These are phyloP conservation scores for Sminthurides aquaticus DNA, from an alignment of 2,888 invertebrate genomes.

Conservation along the genomic window DNA sequence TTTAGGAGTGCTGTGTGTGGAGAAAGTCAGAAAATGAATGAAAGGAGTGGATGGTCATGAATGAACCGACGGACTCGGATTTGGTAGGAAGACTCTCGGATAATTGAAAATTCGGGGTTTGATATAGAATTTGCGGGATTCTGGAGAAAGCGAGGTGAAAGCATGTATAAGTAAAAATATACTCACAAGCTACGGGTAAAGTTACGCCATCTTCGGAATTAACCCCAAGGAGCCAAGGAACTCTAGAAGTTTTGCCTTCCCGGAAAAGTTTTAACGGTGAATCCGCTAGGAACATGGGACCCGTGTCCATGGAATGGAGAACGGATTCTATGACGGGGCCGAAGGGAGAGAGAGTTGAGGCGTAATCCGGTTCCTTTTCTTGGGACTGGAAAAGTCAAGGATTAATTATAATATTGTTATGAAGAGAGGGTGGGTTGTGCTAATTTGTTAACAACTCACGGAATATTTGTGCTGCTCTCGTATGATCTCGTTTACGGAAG, in stretches of 20 bases:
- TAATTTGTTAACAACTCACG: too few relatives aligned
- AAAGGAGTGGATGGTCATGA: not conserved
- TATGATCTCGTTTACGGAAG: not conserved
- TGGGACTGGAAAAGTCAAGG: not conserved
- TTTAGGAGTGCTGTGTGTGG: slow-evolving; percentile 23
- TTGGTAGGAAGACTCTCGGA: too few relatives aligned
- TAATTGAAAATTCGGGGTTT: too few relatives aligned
- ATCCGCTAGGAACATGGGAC: slow-evolving; percentile 27
- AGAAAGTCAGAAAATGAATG: too few relatives aligned
- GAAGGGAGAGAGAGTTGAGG: slow-evolving; percentile 20
- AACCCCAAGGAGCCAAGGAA: slow-evolving; percentile 30
- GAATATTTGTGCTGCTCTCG: slow-evolving; percentile 7
- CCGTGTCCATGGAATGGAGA: slow-evolving; percentile 18
- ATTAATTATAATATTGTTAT: not conserved
- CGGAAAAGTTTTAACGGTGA: slow-evolving; percentile 25
- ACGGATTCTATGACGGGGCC: slow-evolving; percentile 27
- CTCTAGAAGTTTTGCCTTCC: slow-evolving; percentile 21
- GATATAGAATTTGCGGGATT: too few relatives aligned
- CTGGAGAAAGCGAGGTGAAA: too few relatives aligned
- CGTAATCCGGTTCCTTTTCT: slow-evolving; percentile 23
- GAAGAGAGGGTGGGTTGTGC: too few relatives aligned
- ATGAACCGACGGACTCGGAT: too few relatives aligned
- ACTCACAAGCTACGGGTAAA: slow-evolving; percentile 20
- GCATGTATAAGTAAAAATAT: not conserved
- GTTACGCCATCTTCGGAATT: slow-evolving; percentile 29